Evolutionary conservation across 2,888 invertebrate species (phyloP), one percentile per base, ranked within the genome.

Genomic region (Labia minor): DNA sequence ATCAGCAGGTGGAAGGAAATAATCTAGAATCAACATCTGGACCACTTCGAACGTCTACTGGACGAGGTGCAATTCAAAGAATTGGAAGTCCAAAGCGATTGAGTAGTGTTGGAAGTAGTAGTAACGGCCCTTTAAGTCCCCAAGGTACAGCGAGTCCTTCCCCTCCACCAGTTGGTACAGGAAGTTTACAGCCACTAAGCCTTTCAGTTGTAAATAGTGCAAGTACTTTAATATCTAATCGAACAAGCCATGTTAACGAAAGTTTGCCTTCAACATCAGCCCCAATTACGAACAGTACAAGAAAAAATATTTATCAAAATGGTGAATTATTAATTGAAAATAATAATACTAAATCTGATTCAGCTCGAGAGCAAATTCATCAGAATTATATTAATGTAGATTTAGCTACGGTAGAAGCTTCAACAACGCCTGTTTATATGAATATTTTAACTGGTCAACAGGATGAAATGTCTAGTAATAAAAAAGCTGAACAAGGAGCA

Each of bases 11-110:
- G 67, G 78, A 81, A 68, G 77, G 81, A 68, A 80, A 79, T 72
- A 81, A 81, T 73, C 75, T 82, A 67, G 81, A 82, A 72, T 81
- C 81, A 65, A 77, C 78, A 70, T 33, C 33, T 33, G 33, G 33
- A 33, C 73, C 77, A 67, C 73, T 72, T 63, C 73, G 76, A 67
- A n/a, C n/a, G n/a, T n/a, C n/a, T n/a, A 72, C 68, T 68, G 75
- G 73, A 67, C 67, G 70, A 14, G 70, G 71, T 67, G 65, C 73
- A 19, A 73, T 66, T 10, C 62, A 21, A 26, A 68, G 21, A 21
- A 67, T 65, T n/a, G 76, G 76, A 65, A 77, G 76, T 69, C 75
- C 75, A 70, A 71, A 74, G 68, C 71, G 74, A 69, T 73, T 79
- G 49, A 74, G 75, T 19, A 79, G 78, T 65, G 74, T 77, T 33